Evolutionary conservation across 2,113 vertebrate genomes (phyloP), one percentile per base, ranked within the genome.

Genomic region (Colistium nudipinnis): DNA sequence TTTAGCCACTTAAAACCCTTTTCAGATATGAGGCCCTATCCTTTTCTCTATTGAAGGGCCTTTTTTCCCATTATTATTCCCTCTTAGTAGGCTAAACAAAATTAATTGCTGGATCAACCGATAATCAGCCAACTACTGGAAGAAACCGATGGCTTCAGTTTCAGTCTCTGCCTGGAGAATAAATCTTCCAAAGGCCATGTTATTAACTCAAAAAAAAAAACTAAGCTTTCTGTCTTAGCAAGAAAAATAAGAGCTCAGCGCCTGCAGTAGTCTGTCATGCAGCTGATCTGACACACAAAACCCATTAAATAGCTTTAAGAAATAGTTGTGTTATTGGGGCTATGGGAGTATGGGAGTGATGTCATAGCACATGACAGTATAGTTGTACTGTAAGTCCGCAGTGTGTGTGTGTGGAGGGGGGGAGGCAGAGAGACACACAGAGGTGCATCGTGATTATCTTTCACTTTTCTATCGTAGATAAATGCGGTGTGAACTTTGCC

Each of bases 401-500:
- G 73, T 48, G 62, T 41, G 52, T 76, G 67, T 78, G 73, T 66
- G 82, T 55, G 87, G 60, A 74, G 63, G 77, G n/a, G 56, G 20
- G 47, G 38, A 66, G 62, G 51, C 55, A 20, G 30, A 44, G 59
- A 74, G 66, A 74, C 78, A 72, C 30, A 57, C 20, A 54, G 52
- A 60, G 24, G 83, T 83, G 70, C 70, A 80, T 81, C 67, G 74
- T 68, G 77, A 72, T 87, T 88, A 87, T 88, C 90, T 87, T 45
- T 54, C 33, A 63, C 22, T 51, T 87, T 80, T 85, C 81, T 81
- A 82, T 72, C 75, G 10, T 27, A 60, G 82, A 92, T 88, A 87
- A 88, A 80, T 38, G 22, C 54, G 19, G 83, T n/a, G 74, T 89
- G 89, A 92, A 93, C 90, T 92, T 91, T 85, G 87, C 84, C 89